Evolutionary conservation across 2,113 vertebrate species (phyloP).

Genomic region (Neogale vison): DNA sequence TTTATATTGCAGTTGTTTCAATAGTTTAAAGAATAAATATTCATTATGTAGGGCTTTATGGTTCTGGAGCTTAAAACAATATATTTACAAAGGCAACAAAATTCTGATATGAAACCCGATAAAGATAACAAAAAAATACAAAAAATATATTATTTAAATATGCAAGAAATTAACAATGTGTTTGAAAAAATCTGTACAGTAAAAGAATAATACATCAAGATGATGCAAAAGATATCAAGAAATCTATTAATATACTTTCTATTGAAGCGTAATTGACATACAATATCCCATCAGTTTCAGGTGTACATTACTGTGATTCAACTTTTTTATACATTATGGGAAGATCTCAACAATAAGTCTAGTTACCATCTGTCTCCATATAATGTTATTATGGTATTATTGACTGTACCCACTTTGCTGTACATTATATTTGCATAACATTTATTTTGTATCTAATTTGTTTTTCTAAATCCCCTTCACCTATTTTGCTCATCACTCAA

Average conservation of each 20-base stretch:
- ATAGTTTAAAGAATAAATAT: neutral
- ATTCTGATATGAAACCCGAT: neutral
- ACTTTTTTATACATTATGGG: neutral
- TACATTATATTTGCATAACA: neutral
- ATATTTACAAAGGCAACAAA: neutral
- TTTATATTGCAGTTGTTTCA: neutral
- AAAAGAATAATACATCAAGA: neutral
- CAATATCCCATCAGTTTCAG: neutral
- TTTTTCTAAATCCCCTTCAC: neutral
- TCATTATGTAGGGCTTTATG: neutral
- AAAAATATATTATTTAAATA: neutral
- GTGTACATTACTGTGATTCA: neutral
- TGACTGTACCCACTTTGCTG: neutral
- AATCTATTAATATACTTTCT: neutral
- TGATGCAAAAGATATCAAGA: neutral
- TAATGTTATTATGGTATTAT: neutral
- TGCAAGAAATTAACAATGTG: neutral
- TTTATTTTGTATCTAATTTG: neutral
- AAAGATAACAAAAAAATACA: neutral
- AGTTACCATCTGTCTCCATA: neutral
- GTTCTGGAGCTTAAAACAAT: neutral
- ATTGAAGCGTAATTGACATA: neutral
- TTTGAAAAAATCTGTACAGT: neutral
- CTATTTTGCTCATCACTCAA: neutral
- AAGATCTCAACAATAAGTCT: neutral